A percentile compares a stretch with the other conserved stretches of the same genome.
Evolutionary conservation across 2,113 vertebrate species (phyloP).

Genomic region (Xyrauchen texanus): DNA sequence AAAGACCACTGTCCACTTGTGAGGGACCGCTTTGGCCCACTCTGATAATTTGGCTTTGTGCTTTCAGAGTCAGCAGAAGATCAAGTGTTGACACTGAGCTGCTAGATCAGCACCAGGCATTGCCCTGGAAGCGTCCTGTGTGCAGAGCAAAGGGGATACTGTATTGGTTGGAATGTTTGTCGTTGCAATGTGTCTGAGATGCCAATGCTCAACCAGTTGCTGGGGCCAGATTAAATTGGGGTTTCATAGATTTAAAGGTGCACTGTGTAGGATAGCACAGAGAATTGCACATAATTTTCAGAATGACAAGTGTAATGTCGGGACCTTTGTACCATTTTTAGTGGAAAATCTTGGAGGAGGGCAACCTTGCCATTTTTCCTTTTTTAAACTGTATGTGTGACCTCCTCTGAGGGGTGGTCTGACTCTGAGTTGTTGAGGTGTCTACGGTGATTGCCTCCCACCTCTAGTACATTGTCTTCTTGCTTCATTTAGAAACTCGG

Average conservation of each 20-base stretch:
- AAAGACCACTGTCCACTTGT: slow-evolving; percentile 5
- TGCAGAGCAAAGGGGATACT: background rate
- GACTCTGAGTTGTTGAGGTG: slow-evolving; percentile 56
- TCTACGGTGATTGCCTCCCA: slow-evolving; percentile 58
- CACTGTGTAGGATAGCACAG: no score
- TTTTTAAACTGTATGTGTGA: slow-evolving; percentile 53
- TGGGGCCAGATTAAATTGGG: background rate
- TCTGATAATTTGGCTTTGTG: slow-evolving; percentile 21
- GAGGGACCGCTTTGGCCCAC: slow-evolving; percentile 7
- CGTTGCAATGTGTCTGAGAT: no score
- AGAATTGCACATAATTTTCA: no score
- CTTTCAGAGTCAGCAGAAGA: slow-evolving; percentile 35
- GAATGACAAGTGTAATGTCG: background rate
- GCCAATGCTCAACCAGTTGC: slow-evolving; percentile 9
- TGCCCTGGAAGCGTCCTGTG: background rate
- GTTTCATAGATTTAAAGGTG: background rate
- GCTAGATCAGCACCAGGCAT: slow-evolving; percentile 6
- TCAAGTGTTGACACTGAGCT: slow-evolving; percentile 11
- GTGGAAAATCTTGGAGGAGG: slow-evolving; percentile 54
- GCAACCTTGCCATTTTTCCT: slow-evolving; percentile 16
- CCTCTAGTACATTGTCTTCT: slow-evolving; percentile 47
- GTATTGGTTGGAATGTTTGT: slow-evolving; percentile 1
- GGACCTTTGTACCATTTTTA: slow-evolving; percentile 44
- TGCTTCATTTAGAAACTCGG: slow-evolving; percentile 50
- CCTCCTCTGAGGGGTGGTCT: slow-evolving; percentile 44